Conservation (phyloP, 2,888 invertebrate species). For the Andrena dorsata region DNA sequence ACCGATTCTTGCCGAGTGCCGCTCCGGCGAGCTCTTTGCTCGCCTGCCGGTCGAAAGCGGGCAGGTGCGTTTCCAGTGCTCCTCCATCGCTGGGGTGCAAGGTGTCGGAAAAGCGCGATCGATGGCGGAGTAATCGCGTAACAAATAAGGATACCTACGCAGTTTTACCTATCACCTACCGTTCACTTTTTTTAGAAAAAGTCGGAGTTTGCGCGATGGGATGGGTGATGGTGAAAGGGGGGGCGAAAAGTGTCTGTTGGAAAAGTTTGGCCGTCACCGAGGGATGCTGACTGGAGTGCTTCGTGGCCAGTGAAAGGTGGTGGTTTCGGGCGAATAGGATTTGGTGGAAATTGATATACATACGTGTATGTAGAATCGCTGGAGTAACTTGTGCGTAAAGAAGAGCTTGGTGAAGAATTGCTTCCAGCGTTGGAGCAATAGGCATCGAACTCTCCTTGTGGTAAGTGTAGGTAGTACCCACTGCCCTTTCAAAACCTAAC, state of each 20-base stretch:
- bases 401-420: neutral
- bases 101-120: neutral
- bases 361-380: neutral
- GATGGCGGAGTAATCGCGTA: neutral
- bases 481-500: too few species aligned
- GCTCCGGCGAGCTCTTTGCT: constrained; percentile 56
- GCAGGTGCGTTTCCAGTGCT: constrained; percentile 28
- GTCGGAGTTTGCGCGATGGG: neutral
- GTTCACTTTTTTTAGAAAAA: too few species aligned
- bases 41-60: constrained; percentile 45
- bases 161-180: neutral
- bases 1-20: constrained; percentile 70
- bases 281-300: constrained; percentile 6
- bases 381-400: neutral
- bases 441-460: constrained; percentile 32
- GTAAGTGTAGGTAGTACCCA: constrained; percentile 29
- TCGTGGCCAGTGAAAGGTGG: constrained; percentile 5
- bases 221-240: neutral
- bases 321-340: constrained; percentile 15
- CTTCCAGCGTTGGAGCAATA: constrained; percentile 16
- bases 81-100: neutral
- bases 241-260: neutral
- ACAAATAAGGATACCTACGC: too few species aligned
- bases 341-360: neutral
- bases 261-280: neutral